Evolutionary conservation across 2,797 vertebrate species (phyloP), one percentile per base, ranked within the genome.

Genomic region (Botia almorhae): DNA sequence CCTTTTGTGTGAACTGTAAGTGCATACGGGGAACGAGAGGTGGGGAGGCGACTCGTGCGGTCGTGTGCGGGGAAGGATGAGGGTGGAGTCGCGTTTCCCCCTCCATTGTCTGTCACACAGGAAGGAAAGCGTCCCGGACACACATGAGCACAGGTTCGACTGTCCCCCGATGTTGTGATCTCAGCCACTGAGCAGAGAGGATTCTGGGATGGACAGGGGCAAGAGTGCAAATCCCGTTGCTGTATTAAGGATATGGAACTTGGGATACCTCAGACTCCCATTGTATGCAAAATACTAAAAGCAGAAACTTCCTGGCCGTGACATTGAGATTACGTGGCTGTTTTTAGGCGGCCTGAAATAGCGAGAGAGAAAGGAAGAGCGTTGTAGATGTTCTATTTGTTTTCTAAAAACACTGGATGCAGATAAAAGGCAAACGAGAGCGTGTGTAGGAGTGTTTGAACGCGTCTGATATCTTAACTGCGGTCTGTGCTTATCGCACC

Each of bases 91-190:
- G 89, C 92, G 91, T 93, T 87, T 90, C 91, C 87, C 85, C 91
- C 89, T 91, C 93, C 92, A 94, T 94, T 90, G 90, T 93, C 90
- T 88, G 61, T 87, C 84, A 92, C 89, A 88, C 84, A 88, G 92
- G 92, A 90, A 93, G 93, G 93, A 94, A 94, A 91, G 83, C 89
- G 87, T 89, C 89, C 90, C 71, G 81, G 80, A 84, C 85, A 74
- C 85, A 86, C 87, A 84, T 82, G 83, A 79, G 69, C 70, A 46
- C 75, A 68, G 84, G 81, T 82, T 76, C 53, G 56, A 85, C 77
- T 79, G 76, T 81, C 79, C 65, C 61, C 26, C 71, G 61, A 19
- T 53, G 46, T 81, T 67, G 79, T 86, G 81, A 85, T 88, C 84
- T 70, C 81, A 63, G 53, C 23, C 14, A 81, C 75, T 17, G 78